Evolutionary conservation across 2,113 vertebrate genomes (phyloP).

Genomic region (Paramormyrops kingsleyae): DNA sequence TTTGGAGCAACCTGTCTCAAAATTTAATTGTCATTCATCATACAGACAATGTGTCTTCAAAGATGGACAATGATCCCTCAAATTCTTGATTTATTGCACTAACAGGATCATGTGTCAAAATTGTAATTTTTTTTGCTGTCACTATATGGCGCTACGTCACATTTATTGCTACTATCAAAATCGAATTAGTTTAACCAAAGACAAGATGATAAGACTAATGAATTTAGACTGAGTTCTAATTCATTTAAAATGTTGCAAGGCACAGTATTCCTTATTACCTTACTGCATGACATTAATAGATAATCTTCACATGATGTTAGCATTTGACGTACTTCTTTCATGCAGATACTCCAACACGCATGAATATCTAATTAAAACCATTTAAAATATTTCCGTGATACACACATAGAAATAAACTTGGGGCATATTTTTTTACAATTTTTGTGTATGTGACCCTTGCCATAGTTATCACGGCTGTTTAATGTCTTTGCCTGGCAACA

Average conservation of each 20-base stretch:
- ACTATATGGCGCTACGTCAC: not conserved
- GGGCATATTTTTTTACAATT: conserved; percentile 41
- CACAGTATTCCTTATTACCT: not conserved
- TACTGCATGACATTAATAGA: conserved; percentile 11
- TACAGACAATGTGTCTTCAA: not conserved
- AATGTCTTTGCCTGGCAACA: conserved; percentile 66
- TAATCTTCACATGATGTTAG: not conserved
- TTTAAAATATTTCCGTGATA: conserved; percentile 53
- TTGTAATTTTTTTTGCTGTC: not conserved
- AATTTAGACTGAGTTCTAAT: not conserved
- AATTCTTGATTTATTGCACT: not conserved
- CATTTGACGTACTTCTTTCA: conserved; percentile 39
- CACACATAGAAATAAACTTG: conserved; percentile 50
- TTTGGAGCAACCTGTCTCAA: not conserved
- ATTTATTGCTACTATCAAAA: not conserved
- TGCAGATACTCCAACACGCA: conserved; percentile 40
- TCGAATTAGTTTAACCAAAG: not conserved
- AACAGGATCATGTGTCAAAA: not conserved
- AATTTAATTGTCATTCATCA: not conserved
- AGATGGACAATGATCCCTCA: not conserved
- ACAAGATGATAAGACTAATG: not conserved
- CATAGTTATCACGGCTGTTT: conserved; percentile 43
- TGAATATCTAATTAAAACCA: conserved; percentile 57
- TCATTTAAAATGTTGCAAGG: conserved; percentile 8
- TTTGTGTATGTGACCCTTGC: conserved; percentile 49